A percentile compares a stretch with the other conserved stretches of the same genome.
phyloP scores from a whole-genome alignment of 1,140 invertebrate genomes.

The Drosophila sturtevanti region DNA sequence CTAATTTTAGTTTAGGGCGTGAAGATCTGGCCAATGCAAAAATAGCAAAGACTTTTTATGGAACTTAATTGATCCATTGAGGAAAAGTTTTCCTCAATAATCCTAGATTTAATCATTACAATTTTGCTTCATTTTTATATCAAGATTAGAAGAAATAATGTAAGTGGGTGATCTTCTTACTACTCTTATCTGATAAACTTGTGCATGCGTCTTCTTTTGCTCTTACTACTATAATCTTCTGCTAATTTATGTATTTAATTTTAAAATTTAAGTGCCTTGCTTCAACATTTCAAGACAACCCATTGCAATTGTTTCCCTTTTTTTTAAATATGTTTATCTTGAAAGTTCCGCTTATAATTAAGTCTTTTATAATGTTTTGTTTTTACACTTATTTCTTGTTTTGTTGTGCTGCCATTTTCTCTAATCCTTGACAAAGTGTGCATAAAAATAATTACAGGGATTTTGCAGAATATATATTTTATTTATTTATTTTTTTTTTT shows the following conservation, averaged over 20 bases:
- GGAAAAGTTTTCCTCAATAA: too few relatives aligned
- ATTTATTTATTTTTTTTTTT: background rate
- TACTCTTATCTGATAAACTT: too few relatives aligned
- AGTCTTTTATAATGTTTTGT: background rate
- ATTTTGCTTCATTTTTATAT: too few relatives aligned
- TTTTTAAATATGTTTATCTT: background rate
- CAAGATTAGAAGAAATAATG: too few relatives aligned
- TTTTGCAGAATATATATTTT: background rate
- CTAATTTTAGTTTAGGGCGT: too few relatives aligned
- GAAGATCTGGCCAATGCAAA: too few relatives aligned
- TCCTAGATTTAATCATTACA: too few relatives aligned
- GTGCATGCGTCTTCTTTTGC: too few relatives aligned
- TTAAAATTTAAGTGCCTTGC: background rate
- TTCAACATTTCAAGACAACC: background rate
- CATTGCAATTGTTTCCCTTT: background rate
- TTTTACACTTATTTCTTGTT: background rate
- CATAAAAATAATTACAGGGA: slow-evolving; percentile 41
- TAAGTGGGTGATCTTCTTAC: too few relatives aligned
- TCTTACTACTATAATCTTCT: background rate
- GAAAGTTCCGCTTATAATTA: background rate
- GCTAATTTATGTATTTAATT: background rate
- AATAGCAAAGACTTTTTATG: too few relatives aligned
- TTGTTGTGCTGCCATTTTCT: background rate
- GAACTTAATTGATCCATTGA: too few relatives aligned
- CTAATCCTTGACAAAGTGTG: slow-evolving; percentile 48